Base-by-base conservation (phyloP, 1,140 invertebrate species). In the Episyrphus balteatus region DNA sequence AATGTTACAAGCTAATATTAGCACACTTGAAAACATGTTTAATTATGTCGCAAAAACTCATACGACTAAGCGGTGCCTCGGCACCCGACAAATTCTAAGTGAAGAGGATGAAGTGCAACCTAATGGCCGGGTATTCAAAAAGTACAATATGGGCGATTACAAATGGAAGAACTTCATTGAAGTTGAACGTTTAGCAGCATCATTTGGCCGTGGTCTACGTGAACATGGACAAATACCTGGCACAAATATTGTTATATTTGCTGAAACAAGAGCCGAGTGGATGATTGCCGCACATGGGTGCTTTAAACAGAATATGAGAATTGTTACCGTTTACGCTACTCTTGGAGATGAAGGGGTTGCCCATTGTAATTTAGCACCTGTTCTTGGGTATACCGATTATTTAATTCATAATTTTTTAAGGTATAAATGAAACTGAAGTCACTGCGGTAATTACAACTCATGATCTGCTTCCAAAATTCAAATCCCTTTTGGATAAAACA, bases 221-320 rank as follows among this genome's bases (percentile, higher is more conserved):
- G 80, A 81, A 56, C 56, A 80, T 13, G 81, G 80, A 11, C 76
- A 84, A 48, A 69, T 74, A 44, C 76, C 81, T 1, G 74, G 75
- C 9, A 70, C 79, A 42, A 91, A 88, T 55, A 72, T 98, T 49
- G 86, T 91, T 14, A 88, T 99, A 55, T 98, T 97, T 72, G 90
- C 94, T 0, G 96, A 99, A 74, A 99, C 95, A 0, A 75, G 94
- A 52, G 86, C 86, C 18, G 94, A 99, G 74, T 99, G 95, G 94
- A 85, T 98, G 80, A 81, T 97, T 33, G 84, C 91, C 1, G 88
- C 92, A 6, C 86, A 96, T 60, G 89, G 89, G 39, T 87, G 90
- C 66, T 94, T 98, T 69, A 93, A 89, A 61, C 88, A 89, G 67
- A 92, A 88, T 66, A 84, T 92, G 64, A 82, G 88, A 76, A 85